Percentiles rank a stretch among this genome's conserved stretches.
phyloP scores from a whole-genome alignment of 2,888 invertebrate species.

The Leptopilina drosophilae region DNA sequence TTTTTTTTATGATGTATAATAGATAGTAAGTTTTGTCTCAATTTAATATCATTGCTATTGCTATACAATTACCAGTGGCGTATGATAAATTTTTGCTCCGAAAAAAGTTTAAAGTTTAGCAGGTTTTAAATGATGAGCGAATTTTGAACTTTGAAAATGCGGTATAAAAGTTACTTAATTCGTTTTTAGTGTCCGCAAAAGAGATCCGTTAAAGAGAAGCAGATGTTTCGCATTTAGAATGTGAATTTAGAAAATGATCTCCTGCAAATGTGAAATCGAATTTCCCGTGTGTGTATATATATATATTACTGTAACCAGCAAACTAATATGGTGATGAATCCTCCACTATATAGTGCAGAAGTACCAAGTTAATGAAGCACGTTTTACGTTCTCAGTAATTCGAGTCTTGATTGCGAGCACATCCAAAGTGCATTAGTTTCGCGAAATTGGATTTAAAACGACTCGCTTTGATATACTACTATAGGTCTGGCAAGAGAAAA shows the following conservation, averaged over 20 bases:
- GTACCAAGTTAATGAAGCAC: conserved; percentile 33
- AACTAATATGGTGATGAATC: conserved; percentile 16
- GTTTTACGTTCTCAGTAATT: conserved; percentile 37
- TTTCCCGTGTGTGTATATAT: neutral
- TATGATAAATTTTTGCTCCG: no score
- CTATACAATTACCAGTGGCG: no score
- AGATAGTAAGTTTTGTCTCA: no score
- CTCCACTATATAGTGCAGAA: neutral
- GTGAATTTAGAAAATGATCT: neutral
- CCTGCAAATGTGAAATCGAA: conserved; percentile 9
- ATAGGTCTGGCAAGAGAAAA: neutral
- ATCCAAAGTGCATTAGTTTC: conserved; percentile 37
- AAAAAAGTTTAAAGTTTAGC: no score
- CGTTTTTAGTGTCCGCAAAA: neutral
- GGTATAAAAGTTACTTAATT: no score
- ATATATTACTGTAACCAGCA: neutral
- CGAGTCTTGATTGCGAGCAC: conserved; percentile 33
- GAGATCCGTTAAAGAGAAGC: neutral
- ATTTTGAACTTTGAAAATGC: no score
- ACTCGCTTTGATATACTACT: conserved; percentile 19
- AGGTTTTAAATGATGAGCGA: no score
- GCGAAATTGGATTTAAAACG: conserved; percentile 33
- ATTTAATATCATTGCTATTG: no score
- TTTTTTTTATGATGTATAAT: no score
- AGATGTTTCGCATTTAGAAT: no score